Percentiles rank a stretch among this genome's conserved stretches.
Evolutionary conservation across 2,888 invertebrate genomes (phyloP).

Genomic region (Platycheirus rosarum): DNA sequence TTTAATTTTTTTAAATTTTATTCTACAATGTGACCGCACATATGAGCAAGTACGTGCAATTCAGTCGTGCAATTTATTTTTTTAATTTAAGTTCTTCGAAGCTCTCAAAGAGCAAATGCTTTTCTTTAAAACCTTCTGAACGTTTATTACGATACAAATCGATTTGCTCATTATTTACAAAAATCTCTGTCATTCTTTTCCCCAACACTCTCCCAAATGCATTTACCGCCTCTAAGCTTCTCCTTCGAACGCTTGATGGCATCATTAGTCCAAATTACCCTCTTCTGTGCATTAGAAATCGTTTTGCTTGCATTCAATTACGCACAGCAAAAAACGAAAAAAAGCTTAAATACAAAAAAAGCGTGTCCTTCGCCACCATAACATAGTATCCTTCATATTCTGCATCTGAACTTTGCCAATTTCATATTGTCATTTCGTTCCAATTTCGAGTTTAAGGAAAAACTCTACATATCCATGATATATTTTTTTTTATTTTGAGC

Average conservation of each 20-base stretch:
- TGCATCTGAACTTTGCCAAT: constrained; percentile 51
- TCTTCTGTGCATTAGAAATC: constrained; percentile 68
- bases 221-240: too few relatives aligned
- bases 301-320: constrained; percentile 67
- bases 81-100: too few relatives aligned
- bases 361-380: constrained; percentile 9
- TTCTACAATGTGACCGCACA: too few relatives aligned
- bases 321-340: constrained; percentile 5
- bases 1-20: too few relatives aligned
- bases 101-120: too few relatives aligned
- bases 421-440: constrained; percentile 16
- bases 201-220: constrained; percentile 5
- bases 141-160: too few relatives aligned
- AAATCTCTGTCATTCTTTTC: neutral
- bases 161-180: too few relatives aligned
- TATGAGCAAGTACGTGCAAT: too few relatives aligned
- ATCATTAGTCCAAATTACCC: constrained; percentile 61
- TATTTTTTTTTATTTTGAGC: constrained; percentile 12
- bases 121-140: too few relatives aligned
- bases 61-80: too few relatives aligned
- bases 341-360: neutral
- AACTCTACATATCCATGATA: constrained; percentile 6
- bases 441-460: constrained; percentile 3
- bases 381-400: constrained; percentile 25
- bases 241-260: constrained; percentile 46